Base-by-base conservation (phyloP, 2,888 invertebrate genomes). In the Pyralis farinalis region DNA sequence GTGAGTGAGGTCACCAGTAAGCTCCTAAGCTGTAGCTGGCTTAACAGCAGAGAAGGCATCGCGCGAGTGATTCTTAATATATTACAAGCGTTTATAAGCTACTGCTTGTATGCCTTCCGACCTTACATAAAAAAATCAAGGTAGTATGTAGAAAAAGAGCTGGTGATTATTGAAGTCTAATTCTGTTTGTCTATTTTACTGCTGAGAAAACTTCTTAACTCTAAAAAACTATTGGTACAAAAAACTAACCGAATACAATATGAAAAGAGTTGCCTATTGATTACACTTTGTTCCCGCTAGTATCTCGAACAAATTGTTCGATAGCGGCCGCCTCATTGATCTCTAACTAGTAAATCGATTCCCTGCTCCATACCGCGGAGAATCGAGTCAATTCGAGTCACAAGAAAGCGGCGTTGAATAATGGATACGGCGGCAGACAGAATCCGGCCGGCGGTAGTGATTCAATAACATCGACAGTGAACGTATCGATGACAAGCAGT, bases 361-460 rank as follows among this genome's bases (percentile, higher is more conserved):
- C 65, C 36, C 51, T 68, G 65, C 58, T 59, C 60, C 67, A 71
- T 71, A 70, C 63, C 62, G 58, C 40, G 42, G 48, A 52, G 47
- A 66, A 71, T 67, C 53, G 58, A 37, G 30, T 32, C 38, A 43
- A 47, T 46, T 30, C 30, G 37, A 25, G 33, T 38, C 42, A 42
- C 43, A 44, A 46, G 46, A 47, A 44, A 47, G 47, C 40, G 38
- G 42, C 25, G 34, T 35, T 44, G 41, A 40, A 44, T 45, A 40
- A 37, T 40, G 42, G 27, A 37, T 35, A 38, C 8, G 1, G 20
- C 27, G 4, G 4, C 40, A 71, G 81, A 83, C 81, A 74, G 71
- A 81, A 81, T 74, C 78, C 79, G 83, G 77, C 61, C 79, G 48
- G 45, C 79, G 48, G 45, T 63, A 74, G 78, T 79, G 80, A 74